Evolutionary conservation across 2,797 vertebrate genomes (phyloP), one percentile per base, ranked within the genome.

Genomic region (Graptemys geographica): DNA sequence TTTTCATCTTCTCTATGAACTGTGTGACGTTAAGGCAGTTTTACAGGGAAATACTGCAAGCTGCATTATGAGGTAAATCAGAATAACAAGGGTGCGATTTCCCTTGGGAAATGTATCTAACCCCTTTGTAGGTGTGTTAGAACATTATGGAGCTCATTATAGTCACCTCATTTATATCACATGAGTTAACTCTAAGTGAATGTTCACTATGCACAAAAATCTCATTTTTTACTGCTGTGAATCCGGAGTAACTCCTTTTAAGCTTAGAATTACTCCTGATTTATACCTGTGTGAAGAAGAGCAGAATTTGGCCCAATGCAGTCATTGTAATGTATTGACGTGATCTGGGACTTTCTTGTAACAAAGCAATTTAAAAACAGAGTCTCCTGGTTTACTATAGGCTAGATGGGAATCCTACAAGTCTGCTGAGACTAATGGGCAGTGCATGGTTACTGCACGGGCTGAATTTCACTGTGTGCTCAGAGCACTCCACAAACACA

Each of bases 1-100:
- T 19, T 33, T 31, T 79, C 78, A 69, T n/a, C 90, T 84, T 90
- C 80, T 10, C 86, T 47, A 62, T 79, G 72, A 93, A 72, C 72
- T 85, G 5, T 41, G 56, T 89, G 93, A 91, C 37, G 94, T 94
- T 41, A n/a, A 78, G 83, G 41, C n/a, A 10, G 65, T 76, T 84
- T 74, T 85, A 37, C 76, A 88, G 83, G 41, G 84, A 83, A 82
- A 87, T 28, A 33, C 57, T 81, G 51, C 62, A 56, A 88, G 8
- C 37, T 94, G 13, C 47, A 51, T 65, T 51, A 74, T 56, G 84
- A 44, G 16, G 21, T 65, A 91, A 93, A 84, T 92, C 31, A 41
- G 19, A 95, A 59, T 72, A 94, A 86, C 11, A 7, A 25, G 4
- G 2, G 1, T 82, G 28, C 80, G 33, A 49, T 88, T 83, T 83